Base-by-base conservation (phyloP, 23 tunicate species). In the Ascidia mentula region DNA sequence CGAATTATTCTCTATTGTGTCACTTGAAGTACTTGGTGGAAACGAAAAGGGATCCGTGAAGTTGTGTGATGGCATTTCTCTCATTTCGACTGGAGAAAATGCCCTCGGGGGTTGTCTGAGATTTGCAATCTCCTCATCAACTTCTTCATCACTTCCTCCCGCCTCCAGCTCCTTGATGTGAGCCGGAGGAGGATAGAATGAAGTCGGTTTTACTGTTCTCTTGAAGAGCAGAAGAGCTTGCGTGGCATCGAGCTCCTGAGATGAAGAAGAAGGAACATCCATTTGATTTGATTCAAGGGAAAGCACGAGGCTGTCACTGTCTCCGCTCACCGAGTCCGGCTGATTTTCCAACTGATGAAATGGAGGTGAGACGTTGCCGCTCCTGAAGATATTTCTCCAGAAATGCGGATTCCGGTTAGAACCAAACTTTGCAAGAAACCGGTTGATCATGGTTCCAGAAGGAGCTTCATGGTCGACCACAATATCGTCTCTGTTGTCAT, bases 141-240 rank as follows among this genome's bases (percentile, higher is more conserved):
- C 53, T 9, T 42, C 53, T 15, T 53, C 65, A 53, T 53, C 65
- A 53, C 65, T 53, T 53, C 65, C 65, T 53, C 65, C 24, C 65
- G 65, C 65, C 13, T 53, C 65, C 65, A 53, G 13, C 65, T 53
- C 65, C 13, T 53, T 53, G 65, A 53, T 53, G 65, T 53, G 65
- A 9, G 65, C 22, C 13, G 24, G 28, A 1, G 65, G 65, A 5
- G 65, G 65, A 9, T 53, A 53, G 24, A 53, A 53, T 6, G 65
- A 53, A 9, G 65, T 20, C 12, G 65, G 65, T 9, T 53, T 53
- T 3, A 53, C 24, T 6, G 65, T 53, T 53, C 24, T 28, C 65
- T 53, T 53, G 13, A 9, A 26, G 1, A 9, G 28, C 65, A 53
- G 22, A 26, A 1, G 7, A 53, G 65, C 12, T 53, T 53, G 28